These are phyloP conservation scores for Hypotaenidia philippensis DNA, from an alignment of 2,797 vertebrate species.

Conservation along the genomic window DNA sequence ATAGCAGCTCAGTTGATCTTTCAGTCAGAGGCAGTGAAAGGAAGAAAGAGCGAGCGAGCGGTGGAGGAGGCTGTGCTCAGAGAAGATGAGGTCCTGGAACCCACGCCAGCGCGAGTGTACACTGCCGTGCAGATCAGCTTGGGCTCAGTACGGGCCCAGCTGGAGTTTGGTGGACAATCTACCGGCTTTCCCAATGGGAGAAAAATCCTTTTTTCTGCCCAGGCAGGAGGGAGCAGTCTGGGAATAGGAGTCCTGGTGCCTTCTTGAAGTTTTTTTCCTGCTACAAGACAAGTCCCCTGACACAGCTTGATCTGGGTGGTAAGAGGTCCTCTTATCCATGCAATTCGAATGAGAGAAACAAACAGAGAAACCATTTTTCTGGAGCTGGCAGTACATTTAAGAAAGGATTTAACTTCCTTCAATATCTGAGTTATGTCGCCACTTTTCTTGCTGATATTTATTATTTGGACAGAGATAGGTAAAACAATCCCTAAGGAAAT, in stretches of 20 bases:
- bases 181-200: fast-evolving
- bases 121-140: not conserved
- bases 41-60: not conserved
- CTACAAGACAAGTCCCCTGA: not conserved
- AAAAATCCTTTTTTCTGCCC: not conserved
- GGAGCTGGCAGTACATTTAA: slow-evolving; percentile 2
- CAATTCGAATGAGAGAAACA: slow-evolving; percentile 8
- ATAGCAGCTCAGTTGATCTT: not conserved
- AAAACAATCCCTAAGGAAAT: slow-evolving; percentile 65
- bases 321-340: slow-evolving; percentile 14
- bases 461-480: slow-evolving; percentile 53
- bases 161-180: not conserved
- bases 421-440: not conserved
- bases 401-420: slow-evolving; percentile 28
- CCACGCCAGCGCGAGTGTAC: fast-evolving
- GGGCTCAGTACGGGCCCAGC: not conserved
- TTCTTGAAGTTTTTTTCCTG: not conserved
- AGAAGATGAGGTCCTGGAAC: not conserved
- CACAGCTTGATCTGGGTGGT: not conserved
- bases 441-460: slow-evolving; percentile 42
- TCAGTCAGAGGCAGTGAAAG: not conserved
- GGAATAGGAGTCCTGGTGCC: not conserved
- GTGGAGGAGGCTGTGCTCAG: not conserved
- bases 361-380: slow-evolving; percentile 14
- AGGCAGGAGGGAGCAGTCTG: not conserved